These are phyloP conservation scores for Macaca mulatta DNA, from an alignment of 2,113 vertebrate genomes.

Conservation along the genomic window DNA sequence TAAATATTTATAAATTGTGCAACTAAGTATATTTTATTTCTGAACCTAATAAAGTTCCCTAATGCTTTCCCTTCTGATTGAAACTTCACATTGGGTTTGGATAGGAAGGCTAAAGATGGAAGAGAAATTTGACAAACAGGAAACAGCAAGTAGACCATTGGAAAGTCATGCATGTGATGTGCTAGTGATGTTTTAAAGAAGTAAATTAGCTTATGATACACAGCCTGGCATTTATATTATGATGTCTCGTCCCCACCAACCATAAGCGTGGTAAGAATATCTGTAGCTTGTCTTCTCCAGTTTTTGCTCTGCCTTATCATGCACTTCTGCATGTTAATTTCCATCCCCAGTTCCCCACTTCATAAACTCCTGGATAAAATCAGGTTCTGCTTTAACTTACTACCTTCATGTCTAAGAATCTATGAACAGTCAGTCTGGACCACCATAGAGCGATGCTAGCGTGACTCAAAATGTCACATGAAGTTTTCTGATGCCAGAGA, in stretches of 20 bases:
- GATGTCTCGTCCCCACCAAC: neutral
- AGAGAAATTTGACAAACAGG: neutral
- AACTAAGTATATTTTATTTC: neutral
- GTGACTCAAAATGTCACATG: neutral
- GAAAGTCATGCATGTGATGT: neutral
- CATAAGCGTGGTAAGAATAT: neutral
- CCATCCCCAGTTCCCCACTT: neutral
- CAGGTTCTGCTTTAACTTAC: neutral
- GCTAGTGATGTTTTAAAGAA: neutral
- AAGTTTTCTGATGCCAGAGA: conserved; percentile 2
- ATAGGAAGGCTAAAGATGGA: neutral
- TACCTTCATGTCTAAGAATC: neutral
- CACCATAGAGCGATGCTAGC: neutral
- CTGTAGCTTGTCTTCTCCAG: neutral
- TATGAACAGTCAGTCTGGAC: neutral
- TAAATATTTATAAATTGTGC: neutral
- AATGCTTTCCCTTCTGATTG: neutral
- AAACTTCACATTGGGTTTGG: neutral
- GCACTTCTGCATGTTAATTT: neutral
- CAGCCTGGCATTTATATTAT: neutral
- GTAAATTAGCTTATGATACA: neutral
- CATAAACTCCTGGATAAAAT: neutral
- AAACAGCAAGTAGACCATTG: neutral
- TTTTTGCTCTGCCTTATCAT: neutral
- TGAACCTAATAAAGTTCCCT: neutral